A percentile compares a stretch with the other conserved stretches of the same genome.
phyloP scores from a whole-genome alignment of 2,888 invertebrate genomes.

The Cotesia congregata region DNA sequence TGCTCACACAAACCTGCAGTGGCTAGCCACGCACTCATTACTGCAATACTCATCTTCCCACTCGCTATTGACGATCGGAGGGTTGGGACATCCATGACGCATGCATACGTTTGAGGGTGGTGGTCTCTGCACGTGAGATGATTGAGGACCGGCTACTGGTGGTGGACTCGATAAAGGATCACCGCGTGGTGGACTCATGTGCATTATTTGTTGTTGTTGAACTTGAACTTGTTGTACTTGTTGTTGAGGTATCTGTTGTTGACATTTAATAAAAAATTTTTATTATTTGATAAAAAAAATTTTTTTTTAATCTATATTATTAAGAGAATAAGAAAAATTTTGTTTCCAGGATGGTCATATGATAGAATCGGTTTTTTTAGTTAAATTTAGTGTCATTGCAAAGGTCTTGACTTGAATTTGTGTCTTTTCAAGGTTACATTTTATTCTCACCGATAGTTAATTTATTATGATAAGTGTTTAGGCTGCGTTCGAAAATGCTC shows the following conservation, averaged over 20 bases:
- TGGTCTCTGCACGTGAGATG: conserved; percentile 58
- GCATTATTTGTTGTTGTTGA: conserved; percentile 67
- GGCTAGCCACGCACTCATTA: conserved; percentile 96
- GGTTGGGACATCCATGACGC: conserved; percentile 91
- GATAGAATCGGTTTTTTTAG: too few species aligned
- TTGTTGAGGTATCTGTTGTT: conserved; percentile 59
- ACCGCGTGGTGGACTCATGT: conserved; percentile 64
- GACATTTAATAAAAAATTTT: background rate
- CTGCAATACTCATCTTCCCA: conserved; percentile 99
- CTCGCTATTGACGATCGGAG: conserved; percentile 90
- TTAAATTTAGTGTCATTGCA: too few species aligned
- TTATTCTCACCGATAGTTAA: too few species aligned
- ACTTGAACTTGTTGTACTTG: conserved; percentile 58
- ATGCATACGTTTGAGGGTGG: conserved; percentile 76
- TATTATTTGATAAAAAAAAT: too few species aligned
- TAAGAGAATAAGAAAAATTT: too few species aligned
- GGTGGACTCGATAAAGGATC: conserved; percentile 63
- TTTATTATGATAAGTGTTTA: too few species aligned
- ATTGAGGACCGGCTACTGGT: conserved; percentile 59
- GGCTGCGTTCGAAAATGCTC: too few species aligned
- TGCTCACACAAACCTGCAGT: conserved; percentile 81
- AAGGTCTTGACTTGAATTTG: too few species aligned
- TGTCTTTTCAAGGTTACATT: too few species aligned
- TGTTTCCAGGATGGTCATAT: too few species aligned
- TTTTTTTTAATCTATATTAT: too few species aligned